Evolutionary conservation across 2,797 vertebrate species (phyloP), one percentile per base, ranked within the genome.

Genomic region (Sebastes reedi): DNA sequence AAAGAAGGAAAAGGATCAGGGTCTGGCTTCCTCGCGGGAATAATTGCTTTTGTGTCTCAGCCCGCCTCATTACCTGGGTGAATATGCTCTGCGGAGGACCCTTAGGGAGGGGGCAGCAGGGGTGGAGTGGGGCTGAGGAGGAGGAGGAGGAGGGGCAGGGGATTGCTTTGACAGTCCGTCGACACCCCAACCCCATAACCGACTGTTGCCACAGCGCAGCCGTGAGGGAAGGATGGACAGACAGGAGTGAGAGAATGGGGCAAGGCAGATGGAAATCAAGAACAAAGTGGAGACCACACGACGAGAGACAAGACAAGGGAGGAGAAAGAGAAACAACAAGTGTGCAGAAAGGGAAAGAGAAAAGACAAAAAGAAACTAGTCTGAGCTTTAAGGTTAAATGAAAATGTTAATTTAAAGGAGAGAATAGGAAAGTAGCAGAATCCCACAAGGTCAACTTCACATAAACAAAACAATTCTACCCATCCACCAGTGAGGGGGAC

Each of bases 151-250:
- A 96, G 96, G 96, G 95, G 97, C 95, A 91, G 97, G 96, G 93
- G 97, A 95, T 91, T 97, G 97, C 96, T 99, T 99, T 96, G 96
- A 96, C 83, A 97, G 95, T 95, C 97, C 97, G 81, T 99, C 97
- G 92, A 97, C 97, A 96, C 97, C 97, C 98, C 98, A 99, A 95
- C 97, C 98, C 98, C 98, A 99, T 91, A 98, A 96, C 94, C 97
- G 97, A 97, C 98, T 98, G 97, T 94, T 93, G 94, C 93, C 92
- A 94, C 90, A 93, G 93, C 88, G 78, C 91, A 93, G 95, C 91
- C 87, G 75, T 89, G 81, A 89, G 75, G 90, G 80, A 90, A 94
- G 83, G 90, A 90, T 81, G 86, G 84, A 85, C 74, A 87, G 87
- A 82, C 29, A 36, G 82, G 93, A 71, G 84, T 61, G 92, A 91